phyloP scores from a whole-genome alignment of 2,113 vertebrate genomes.

The Ameiurus melas region DNA sequence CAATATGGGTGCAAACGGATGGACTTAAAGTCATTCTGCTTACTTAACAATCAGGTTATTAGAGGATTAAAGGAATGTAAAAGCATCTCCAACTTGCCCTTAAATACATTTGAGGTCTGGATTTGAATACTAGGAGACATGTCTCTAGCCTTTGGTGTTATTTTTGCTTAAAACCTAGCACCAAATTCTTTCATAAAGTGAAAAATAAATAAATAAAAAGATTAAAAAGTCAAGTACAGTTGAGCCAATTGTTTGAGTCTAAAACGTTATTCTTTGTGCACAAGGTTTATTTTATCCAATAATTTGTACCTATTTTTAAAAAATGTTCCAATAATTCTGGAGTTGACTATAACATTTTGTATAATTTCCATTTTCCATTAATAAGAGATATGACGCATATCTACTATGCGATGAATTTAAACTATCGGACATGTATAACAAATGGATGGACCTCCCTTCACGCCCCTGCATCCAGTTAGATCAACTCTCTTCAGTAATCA shows the following conservation, averaged over 20 bases:
- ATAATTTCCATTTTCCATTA: background rate
- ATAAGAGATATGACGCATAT: background rate
- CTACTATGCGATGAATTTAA: constrained; percentile 1
- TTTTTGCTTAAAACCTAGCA: background rate
- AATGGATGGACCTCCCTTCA: constrained; percentile 31
- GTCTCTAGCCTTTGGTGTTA: background rate
- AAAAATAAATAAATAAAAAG: background rate
- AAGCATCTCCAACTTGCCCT: background rate
- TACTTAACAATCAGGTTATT: background rate
- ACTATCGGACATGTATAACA: constrained; percentile 33
- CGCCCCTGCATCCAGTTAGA: constrained; percentile 37
- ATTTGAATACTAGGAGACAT: background rate
- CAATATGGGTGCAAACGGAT: background rate
- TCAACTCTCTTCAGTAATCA: constrained; percentile 60
- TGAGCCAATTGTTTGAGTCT: background rate
- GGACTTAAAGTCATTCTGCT: constrained; percentile 9
- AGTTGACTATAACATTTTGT: background rate
- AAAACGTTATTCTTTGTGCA: background rate
- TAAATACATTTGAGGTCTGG: background rate
- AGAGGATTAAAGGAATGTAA: background rate
- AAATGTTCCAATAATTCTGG: background rate
- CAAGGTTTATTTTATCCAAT: background rate
- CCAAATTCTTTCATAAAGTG: background rate
- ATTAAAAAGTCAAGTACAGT: background rate
- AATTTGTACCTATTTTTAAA: background rate